Evolutionary conservation across 2,797 vertebrate species (phyloP), one percentile per base, ranked within the genome.

Genomic region (Masticophis lateralis): DNA sequence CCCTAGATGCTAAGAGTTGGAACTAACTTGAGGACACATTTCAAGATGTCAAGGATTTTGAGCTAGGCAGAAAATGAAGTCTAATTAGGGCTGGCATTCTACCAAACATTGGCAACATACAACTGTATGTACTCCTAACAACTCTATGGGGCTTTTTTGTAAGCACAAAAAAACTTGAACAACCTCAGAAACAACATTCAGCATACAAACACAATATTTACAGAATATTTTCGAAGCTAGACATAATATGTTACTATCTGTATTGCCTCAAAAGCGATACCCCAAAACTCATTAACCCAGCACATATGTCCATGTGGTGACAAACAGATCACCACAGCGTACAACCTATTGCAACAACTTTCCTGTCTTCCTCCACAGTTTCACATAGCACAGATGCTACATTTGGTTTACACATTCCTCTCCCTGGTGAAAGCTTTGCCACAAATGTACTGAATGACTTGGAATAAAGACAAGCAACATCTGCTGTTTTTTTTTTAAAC

Each of bases 401-500:
- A 90, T 95, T 94, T 91, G 56, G 55, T 94, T 92, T 93, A 69
- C 90, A 90, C 55, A 25, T 87, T 92, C 59, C 12, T 51, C 69
- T 92, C 87, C 90, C 91, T 18, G 86, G 47, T 28, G n/a, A 28
- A 1, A 7, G 51, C 12, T 94, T 93, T 89, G 91, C 53, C 61
- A 55, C 86, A 95, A 79, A 83, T 27, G 9, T 43, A 86, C 56
- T 90, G 91, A 69, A 92, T 93, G 90, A 51, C 87, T 79, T 74
- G 27, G 37, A 92, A 93, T 94, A 92, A 95, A 94, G 4, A 94
- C 60, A 93, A 13, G 47, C 59, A 88, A 93, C 96, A 96, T 94
- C 95, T 96, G 96, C 91, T 93, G 89, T 60, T 37, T 3, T 95
- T 94, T 95, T 95, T 94, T 95, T 87, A 0, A 92, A 96, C 92